Base-by-base conservation (phyloP, 1,140 invertebrate genomes). In the Apis cerana region DNA sequence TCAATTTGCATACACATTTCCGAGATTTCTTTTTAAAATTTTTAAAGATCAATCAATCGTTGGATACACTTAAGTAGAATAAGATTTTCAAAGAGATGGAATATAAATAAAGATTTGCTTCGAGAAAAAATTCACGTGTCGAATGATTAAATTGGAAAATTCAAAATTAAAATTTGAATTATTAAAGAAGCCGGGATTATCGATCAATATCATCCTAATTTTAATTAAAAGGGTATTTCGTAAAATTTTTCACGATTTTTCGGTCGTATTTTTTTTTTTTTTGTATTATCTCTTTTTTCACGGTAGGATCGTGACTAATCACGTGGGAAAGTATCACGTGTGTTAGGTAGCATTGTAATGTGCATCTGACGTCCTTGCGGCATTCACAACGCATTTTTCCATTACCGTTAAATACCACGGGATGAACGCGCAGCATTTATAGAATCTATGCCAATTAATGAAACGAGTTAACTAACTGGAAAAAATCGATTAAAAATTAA, bases 241-340 rank as follows among this genome's bases (percentile, higher is more conserved):
- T 2, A 23, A 27, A 21, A 56, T 71, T 33, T 33, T 33, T 56
- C 52, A 48, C 33, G 27, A 70, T 12, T 43, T 43, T 43, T 43
- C 2, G 19, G 15, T 21, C 9, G 3, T 50, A 19, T 70, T 74
- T 59, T n/a, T 7, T 11, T 11, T n/a, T 11, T 59, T 2, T n/a
- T 59, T 59, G 1, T 8, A 15, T 77, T 11, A 15, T 62, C 27
- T 78, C 59, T 19, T 58, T 58, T 54, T 70, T 65, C 70, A 75
- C 61, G 59, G 21, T 75, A 80, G 56, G 21, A 70, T 33, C 82
- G 59, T 72, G 56, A 81, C 13, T 81, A 86, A 86, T 85, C 77
- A 86, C 82, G 85, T 88, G 85, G 87, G 85, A 88, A 86, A 88
- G 75, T 83, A 84, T 86, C 85, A 81, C 82, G 82, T 79, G 83